Evolutionary conservation across 2,888 invertebrate species (phyloP).

Genomic region (Eutolmus rufibarbis): DNA sequence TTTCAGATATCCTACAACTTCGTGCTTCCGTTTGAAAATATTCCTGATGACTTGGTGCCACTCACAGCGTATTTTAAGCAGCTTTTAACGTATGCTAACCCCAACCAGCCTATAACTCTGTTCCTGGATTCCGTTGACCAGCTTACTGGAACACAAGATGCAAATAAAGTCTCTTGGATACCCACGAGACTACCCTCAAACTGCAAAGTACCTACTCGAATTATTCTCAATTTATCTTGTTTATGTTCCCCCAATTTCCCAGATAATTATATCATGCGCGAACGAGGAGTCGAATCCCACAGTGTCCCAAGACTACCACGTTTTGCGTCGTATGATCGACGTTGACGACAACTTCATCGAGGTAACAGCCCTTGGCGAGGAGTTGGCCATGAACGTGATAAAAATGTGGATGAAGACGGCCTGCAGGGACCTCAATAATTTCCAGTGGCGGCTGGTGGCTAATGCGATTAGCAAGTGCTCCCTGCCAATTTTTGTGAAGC

Average conservation of each 20-base stretch:
- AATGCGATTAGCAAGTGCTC: slow-evolving; percentile 94
- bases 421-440: slow-evolving; percentile 86
- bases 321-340: slow-evolving; percentile 87
- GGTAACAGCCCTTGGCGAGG: slow-evolving; percentile 89
- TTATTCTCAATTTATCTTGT: neutral
- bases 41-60: slow-evolving; percentile 95
- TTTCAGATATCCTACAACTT: slow-evolving; percentile 89
- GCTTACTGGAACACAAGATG: slow-evolving; percentile 90
- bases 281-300: slow-evolving; percentile 85
- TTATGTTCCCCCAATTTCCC: slow-evolving; percentile 36
- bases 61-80: slow-evolving; percentile 96
- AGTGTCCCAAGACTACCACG: slow-evolving; percentile 86
- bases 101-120: slow-evolving; percentile 85
- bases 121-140: slow-evolving; percentile 98
- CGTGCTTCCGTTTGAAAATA: slow-evolving; percentile 88
- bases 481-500: slow-evolving; percentile 93
- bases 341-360: slow-evolving; percentile 88
- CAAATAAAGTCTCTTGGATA: slow-evolving; percentile 95
- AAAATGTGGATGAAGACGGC: slow-evolving; percentile 94
- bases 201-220: slow-evolving; percentile 71
- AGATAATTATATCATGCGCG: slow-evolving; percentile 91
- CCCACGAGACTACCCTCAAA: slow-evolving; percentile 87
- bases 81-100: slow-evolving; percentile 80
- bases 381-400: slow-evolving; percentile 87
- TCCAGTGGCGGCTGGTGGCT: slow-evolving; percentile 93